phyloP scores from a whole-genome alignment of 2,113 vertebrate species.

The Rhabdomys dilectus region DNA sequence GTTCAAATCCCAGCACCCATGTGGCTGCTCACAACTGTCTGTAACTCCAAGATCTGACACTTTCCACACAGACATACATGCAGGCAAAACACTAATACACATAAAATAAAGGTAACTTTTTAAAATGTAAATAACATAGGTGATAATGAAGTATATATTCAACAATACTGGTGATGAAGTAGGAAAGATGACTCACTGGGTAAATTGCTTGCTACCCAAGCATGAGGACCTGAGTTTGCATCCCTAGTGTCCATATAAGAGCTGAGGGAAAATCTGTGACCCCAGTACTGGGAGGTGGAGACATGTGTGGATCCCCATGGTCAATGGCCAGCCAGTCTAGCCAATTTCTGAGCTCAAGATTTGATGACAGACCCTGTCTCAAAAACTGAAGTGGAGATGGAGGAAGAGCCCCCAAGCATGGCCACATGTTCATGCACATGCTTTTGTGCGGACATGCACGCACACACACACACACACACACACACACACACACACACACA shows the following conservation, averaged over 20 bases:
- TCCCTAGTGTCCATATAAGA: no score
- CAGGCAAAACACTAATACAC: no score
- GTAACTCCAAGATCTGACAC: no score
- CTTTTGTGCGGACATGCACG: no score
- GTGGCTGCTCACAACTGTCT: no score
- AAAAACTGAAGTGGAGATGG: background rate
- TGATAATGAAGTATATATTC: fast-evolving
- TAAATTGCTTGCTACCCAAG: background rate
- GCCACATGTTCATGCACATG: background rate
- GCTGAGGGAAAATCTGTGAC: background rate
- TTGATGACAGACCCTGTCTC: background rate
- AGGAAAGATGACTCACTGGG: background rate
- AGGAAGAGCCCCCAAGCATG: background rate
- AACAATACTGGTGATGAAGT: background rate
- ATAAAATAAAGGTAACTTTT: no score
- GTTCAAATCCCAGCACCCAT: no score
- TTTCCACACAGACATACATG: no score
- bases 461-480: background rate
- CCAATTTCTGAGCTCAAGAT: background rate
- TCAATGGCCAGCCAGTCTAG: background rate
- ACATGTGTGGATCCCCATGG: no score
- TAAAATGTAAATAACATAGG: background rate
- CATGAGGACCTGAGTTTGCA: background rate
- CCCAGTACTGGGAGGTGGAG: background rate
- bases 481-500: background rate